Evolutionary conservation across 2,797 vertebrate species (phyloP).

Genomic region (Dermochelys coriacea): DNA sequence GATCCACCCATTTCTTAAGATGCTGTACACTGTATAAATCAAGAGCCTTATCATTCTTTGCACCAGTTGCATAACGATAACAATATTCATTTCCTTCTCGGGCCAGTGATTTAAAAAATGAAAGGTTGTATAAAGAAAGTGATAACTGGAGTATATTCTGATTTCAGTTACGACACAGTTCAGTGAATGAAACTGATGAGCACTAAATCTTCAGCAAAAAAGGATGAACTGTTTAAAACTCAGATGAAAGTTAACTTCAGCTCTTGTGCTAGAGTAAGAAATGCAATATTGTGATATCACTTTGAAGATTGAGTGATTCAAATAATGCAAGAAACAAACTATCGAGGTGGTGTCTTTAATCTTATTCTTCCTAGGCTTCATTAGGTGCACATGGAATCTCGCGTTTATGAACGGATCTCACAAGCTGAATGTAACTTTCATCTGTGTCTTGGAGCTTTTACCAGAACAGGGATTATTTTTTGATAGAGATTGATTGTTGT

Average conservation of each 20-base stretch:
- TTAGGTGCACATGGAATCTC: not conserved
- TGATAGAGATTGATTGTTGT: not conserved
- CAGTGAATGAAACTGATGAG: not conserved
- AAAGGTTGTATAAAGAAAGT: not conserved
- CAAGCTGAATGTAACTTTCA: not conserved
- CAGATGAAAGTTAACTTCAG: not conserved
- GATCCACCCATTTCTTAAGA: conserved; percentile 1
- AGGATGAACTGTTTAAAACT: not conserved
- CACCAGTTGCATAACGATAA: not conserved
- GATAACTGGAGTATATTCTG: not conserved
- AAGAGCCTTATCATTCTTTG: not conserved
- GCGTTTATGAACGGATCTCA: not conserved
- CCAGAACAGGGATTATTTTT: rapidly evolving
- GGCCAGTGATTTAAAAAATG: not conserved
- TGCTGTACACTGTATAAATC: not conserved
- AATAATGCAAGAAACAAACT: not conserved
- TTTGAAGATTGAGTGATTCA: not conserved
- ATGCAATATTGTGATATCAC: not conserved
- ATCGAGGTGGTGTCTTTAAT: not conserved
- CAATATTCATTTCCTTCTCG: not conserved
- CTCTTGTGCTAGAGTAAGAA: not conserved
- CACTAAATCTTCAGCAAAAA: not conserved
- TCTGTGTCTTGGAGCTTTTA: not conserved
- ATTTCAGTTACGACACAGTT: not conserved
- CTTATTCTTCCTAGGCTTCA: not conserved